phyloP scores from a whole-genome alignment of 2,113 vertebrate species.

The Pygathrix nemaeus region DNA sequence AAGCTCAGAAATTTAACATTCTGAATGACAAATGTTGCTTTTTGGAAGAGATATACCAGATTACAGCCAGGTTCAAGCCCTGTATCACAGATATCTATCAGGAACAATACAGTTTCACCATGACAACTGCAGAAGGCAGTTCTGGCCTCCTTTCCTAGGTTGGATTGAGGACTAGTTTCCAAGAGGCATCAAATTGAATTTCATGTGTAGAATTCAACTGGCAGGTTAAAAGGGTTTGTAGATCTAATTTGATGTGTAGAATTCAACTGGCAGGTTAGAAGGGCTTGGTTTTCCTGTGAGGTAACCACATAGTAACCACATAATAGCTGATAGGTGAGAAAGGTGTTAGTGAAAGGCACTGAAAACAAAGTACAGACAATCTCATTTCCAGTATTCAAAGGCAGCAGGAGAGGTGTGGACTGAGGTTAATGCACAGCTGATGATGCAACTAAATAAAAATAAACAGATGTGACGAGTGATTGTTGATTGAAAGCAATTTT shows the following conservation, averaged over 20 bases:
- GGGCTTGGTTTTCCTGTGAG: background rate
- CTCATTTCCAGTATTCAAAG: background rate
- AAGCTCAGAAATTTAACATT: conserved; percentile 74
- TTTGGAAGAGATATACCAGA: conserved; percentile 42
- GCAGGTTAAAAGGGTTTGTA: background rate
- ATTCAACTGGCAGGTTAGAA: background rate
- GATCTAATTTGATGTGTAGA: background rate
- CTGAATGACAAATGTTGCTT: conserved; percentile 61
- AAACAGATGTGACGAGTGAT: background rate
- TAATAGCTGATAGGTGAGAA: too few relatives aligned
- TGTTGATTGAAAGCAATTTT: background rate
- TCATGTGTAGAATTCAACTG: background rate
- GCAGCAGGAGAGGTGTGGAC: background rate
- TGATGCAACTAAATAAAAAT: background rate
- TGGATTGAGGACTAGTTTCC: background rate
- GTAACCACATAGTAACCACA: background rate
- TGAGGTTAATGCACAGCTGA: background rate
- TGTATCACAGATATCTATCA: background rate
- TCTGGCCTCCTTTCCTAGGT: background rate
- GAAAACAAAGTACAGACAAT: background rate
- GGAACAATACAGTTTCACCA: background rate
- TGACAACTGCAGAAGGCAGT: background rate
- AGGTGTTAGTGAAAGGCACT: background rate
- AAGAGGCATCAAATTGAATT: background rate
- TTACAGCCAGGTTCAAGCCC: conserved; percentile 59